Base-by-base conservation (phyloP, 2,113 vertebrate species). In the Chloropsis hardwickii region DNA sequence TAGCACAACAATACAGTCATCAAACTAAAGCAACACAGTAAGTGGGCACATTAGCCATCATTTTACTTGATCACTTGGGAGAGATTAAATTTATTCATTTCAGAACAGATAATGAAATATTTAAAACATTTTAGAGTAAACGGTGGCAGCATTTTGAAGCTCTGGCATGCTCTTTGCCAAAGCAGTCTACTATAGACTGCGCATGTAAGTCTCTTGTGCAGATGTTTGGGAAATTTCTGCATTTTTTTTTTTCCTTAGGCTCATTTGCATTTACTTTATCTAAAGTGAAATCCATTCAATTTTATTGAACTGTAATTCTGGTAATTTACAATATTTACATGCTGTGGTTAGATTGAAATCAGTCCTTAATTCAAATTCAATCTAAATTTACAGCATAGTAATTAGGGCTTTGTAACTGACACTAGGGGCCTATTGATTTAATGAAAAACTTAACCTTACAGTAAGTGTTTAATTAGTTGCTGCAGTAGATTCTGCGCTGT, bases 271-370 rank as follows among this genome's bases (percentile, higher is more conserved):
- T 97, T 95, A 92, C 97, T 98, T 98, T 98, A 97, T 98, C 97
- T 97, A 97, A 98, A 98, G 97, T 97, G 96, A 98, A 98, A 98
- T 98, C 97, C 97, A 97, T 97, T 98, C 97, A 97, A 96, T 98
- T 98, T 98, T 98, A 99, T 99, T 98, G 97, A 98, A 98, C 97
- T 99, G 98, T 99, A 98, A 98, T 98, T 98, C 97, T 97, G 95
- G 98, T 97, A 97, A 98, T 98, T 98, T 98, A 98, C 97, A 98
- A 98, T 98, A 98, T 98, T 98, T 98, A 98, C 98, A 98, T 98
- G 97, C 97, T 97, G 97, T 57, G 92, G 98, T 97, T 98, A 98
- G 98, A 98, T 98, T 98, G 97, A 98, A 98, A 98, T 98, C 98
- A 98, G 97, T 98, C 97, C 98, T 98, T 98, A 98, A 98, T 98